Conservation (phyloP, 1,140 invertebrate genomes). For the Drosophila cardini region DNA sequence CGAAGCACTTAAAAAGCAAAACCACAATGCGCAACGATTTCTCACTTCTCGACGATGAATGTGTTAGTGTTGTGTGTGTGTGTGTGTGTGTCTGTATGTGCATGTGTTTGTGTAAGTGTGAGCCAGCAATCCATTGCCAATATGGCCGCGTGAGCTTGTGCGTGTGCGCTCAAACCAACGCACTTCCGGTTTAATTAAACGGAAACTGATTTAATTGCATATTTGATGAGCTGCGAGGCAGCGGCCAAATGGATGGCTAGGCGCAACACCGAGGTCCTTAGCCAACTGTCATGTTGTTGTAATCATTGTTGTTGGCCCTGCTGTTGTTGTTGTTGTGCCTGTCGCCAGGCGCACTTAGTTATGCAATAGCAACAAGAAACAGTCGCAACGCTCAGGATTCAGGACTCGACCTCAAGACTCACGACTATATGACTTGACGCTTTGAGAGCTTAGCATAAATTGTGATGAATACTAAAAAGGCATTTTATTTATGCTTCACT, state of each 20-base stretch:
- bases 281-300: conserved; percentile 17
- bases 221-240: conserved; percentile 83
- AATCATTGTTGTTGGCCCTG: conserved; percentile 47
- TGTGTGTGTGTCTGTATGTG: conserved; percentile 18
- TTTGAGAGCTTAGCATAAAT: conserved; percentile 84
- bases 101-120: conserved; percentile 27
- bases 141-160: conserved; percentile 42
- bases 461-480: conserved; percentile 84
- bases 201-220: conserved; percentile 85
- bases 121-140: conserved; percentile 63
- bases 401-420: conserved; percentile 19
- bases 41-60: background rate
- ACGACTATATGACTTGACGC: conserved; percentile 75
- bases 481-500: conserved; percentile 82
- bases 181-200: conserved; percentile 84
- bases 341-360: conserved; percentile 63
- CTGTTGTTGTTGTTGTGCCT: conserved; percentile 31
- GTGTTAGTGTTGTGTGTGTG: conserved; percentile 13
- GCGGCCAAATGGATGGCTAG: conserved; percentile 64
- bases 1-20: conserved; percentile 76
- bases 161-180: conserved; percentile 64
- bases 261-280: conserved; percentile 35
- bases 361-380: conserved; percentile 71
- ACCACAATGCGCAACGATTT: conserved; percentile 50
- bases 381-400: conserved; percentile 15